These are phyloP conservation scores for Gryon sp. DNA, from an alignment of 1,140 invertebrate genomes.

Conservation along the genomic window DNA sequence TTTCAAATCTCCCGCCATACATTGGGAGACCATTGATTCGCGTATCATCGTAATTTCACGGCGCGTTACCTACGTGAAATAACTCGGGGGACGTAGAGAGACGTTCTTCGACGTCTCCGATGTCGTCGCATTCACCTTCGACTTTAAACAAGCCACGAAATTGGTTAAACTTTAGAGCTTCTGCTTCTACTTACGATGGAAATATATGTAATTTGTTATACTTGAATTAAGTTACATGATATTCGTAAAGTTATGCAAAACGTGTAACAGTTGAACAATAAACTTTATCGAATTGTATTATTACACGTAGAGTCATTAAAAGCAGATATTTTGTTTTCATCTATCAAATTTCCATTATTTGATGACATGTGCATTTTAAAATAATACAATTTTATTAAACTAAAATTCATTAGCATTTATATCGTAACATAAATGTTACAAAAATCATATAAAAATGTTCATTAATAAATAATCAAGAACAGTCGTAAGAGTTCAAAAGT, in stretches of 20 bases:
- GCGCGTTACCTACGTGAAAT: conserved; percentile 79
- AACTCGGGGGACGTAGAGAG: conserved; percentile 73
- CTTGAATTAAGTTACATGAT: conserved; percentile 1
- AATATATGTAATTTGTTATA: conserved; percentile 50
- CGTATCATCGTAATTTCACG: conserved; percentile 80
- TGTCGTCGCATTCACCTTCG: conserved; percentile 68
- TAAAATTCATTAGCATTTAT: too few relatives aligned
- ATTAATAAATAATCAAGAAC: too few relatives aligned
- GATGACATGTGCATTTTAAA: too few relatives aligned
- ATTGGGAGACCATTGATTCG: conserved; percentile 77
- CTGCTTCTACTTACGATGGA: conserved; percentile 27
- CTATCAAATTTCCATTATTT: too few relatives aligned
- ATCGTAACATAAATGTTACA: too few relatives aligned
- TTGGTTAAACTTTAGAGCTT: conserved; percentile 76
- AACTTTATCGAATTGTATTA: too few relatives aligned
- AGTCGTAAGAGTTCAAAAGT: too few relatives aligned
- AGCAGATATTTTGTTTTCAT: too few relatives aligned
- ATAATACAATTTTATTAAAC: too few relatives aligned
- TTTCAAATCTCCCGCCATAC: conserved; percentile 62
- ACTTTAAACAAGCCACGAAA: conserved; percentile 80
- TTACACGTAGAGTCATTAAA: too few relatives aligned
- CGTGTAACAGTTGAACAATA: background rate
- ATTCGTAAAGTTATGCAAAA: background rate
- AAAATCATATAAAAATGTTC: too few relatives aligned
- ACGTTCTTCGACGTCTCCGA: conserved; percentile 58